phyloP scores from a whole-genome alignment of 1,140 invertebrate species.

The Zaprionus vittiger region DNA sequence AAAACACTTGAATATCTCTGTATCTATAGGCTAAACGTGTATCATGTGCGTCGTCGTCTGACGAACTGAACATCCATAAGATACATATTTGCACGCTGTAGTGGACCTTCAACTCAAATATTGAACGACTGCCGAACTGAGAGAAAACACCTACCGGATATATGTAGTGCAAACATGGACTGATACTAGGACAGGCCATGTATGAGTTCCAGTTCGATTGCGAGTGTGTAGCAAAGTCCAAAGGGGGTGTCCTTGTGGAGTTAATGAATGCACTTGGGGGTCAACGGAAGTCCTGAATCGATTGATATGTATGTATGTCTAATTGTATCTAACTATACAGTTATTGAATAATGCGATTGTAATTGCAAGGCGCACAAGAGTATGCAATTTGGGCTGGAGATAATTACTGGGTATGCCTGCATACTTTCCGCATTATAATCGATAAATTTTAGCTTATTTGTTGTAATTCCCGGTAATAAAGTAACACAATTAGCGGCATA shows the following conservation, averaged over 20 bases:
- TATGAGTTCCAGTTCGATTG: not conserved
- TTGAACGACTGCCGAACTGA: conserved; percentile 32
- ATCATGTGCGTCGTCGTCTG: conserved; percentile 13
- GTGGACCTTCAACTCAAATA: conserved; percentile 60
- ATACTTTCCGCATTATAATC: conserved; percentile 3
- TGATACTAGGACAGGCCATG: not conserved
- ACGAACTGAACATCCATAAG: conserved; percentile 34
- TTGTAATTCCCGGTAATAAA: conserved; percentile 13
- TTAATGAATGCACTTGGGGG: conserved; percentile 5
- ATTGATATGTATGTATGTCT: not conserved
- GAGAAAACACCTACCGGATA: conserved; percentile 18
- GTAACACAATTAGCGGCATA: conserved; percentile 10
- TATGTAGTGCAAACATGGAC: not conserved
- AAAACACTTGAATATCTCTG: conserved; percentile 40
- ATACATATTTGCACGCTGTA: conserved; percentile 47
- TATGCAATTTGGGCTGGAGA: not conserved
- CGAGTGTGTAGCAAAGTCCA: not conserved
- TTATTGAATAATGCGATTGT: conserved; percentile 19
- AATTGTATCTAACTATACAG: not conserved
- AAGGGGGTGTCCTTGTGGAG: conserved; percentile 8
- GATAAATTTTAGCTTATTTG: not conserved
- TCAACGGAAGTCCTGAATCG: not conserved
- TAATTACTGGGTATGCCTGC: conserved; percentile 18
- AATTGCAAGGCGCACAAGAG: conserved; percentile 9
- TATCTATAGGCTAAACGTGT: conserved; percentile 21